Base-by-base conservation (phyloP, 2,113 vertebrate species). In the Gambusia holbrooki region DNA sequence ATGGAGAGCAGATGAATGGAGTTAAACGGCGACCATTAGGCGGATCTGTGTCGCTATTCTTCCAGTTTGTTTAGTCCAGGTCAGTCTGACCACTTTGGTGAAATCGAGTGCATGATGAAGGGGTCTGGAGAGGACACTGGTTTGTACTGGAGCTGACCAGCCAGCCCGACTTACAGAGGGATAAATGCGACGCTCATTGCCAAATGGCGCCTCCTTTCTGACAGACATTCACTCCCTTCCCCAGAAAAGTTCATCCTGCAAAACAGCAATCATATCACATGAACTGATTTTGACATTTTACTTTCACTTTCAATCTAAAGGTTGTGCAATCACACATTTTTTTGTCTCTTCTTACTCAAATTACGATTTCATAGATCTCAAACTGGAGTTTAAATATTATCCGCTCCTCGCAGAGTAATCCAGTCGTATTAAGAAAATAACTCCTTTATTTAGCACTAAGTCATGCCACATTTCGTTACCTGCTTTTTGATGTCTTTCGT, bases 21-120 rank as follows among this genome's bases (percentile, higher is more conserved):
- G 89, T 90, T 93, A 85, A 93, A 91, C 82, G 82, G 84, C 86
- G 88, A 90, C 79, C 87, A 90, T 93, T 92, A 92, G 89, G 80
- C 32, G 48, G 89, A 89, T 92, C 81, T 84, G 86, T 92, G 91
- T 93, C 69, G 80, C 88, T 90, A 91, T 92, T 92, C 89, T 92
- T 84, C 78, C 37, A 88, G 90, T 92, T 91, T 93, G 88, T 92
- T 93, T 93, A 91, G 90, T 81, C 79, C 79, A n/a, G 84, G 84
- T 85, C 86, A 87, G 61, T 84, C 86, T 85, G 87, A 82, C 80
- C 76, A 79, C 82, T 88, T 82, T 61, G 37, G 84, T 79, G 87
- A 85, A 91, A 87, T 92, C 89, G 84, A 77, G 89, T 87, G 73
- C 92, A 79, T 85, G 87, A 93, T 90, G 79, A 79, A 89, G 88